Evolutionary conservation across 2,888 invertebrate species (phyloP).

Genomic region (Chrysolina americana): DNA sequence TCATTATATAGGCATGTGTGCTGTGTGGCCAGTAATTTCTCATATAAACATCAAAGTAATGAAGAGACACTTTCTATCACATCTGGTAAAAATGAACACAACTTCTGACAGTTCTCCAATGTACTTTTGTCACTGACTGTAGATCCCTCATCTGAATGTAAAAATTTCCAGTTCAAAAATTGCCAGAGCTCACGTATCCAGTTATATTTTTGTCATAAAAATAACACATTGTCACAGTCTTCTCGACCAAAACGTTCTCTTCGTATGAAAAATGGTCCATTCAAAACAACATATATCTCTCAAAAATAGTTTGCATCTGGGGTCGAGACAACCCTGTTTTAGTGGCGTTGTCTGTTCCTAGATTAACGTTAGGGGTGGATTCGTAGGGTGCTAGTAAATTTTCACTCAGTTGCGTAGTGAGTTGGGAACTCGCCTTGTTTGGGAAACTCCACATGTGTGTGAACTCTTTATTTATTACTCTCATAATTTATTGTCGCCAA

Average conservation of each 20-base stretch:
- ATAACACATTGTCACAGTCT: constrained; percentile 8
- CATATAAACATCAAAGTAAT: no score
- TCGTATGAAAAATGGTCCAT: constrained; percentile 36
- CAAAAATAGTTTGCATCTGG: constrained; percentile 44
- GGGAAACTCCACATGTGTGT: constrained; percentile 56
- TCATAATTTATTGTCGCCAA: constrained; percentile 55
- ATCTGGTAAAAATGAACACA: no score
- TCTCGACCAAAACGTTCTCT: constrained; percentile 2
- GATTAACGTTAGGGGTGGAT: constrained; percentile 45
- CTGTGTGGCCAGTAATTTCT: no score
- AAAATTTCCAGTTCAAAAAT: neutral
- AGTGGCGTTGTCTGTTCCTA: constrained; percentile 42
- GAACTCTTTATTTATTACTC: constrained; percentile 56
- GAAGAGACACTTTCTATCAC: no score
- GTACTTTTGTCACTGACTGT: no score
- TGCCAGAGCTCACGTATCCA: neutral
- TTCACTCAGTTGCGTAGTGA: constrained; percentile 45
- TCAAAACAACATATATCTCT: constrained; percentile 42
- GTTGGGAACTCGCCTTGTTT: constrained; percentile 46
- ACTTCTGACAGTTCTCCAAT: no score
- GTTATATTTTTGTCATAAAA: constrained; percentile 16
- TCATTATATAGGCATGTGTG: no score
- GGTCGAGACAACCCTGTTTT: constrained; percentile 39
- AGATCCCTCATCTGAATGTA: no score
- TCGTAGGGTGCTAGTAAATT: constrained; percentile 48